phyloP scores from a whole-genome alignment of 1,140 invertebrate species.

The Pseudomyrmex cubaensis region DNA sequence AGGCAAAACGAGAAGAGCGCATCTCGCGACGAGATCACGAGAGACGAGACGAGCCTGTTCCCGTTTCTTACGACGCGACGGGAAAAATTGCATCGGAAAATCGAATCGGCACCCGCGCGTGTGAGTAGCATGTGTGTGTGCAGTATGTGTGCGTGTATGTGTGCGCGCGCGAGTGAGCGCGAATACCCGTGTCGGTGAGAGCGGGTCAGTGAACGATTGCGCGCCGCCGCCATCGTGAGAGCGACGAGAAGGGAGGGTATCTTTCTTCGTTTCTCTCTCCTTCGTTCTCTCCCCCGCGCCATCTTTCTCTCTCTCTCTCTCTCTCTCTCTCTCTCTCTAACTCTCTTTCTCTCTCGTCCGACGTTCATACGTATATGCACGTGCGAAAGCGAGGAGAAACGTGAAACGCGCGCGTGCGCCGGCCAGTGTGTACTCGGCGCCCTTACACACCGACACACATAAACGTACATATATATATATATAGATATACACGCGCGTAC shows the following conservation, averaged over 20 bases:
- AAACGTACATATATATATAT: not conserved
- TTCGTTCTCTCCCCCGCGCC: not conserved
- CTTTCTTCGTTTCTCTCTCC: slow-evolving; percentile 2
- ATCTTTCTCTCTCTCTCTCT: not conserved
- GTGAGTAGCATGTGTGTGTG: not conserved
- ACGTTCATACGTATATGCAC: slow-evolving; percentile 61
- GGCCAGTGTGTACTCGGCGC: slow-evolving; percentile 45
- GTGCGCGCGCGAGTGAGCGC: not conserved
- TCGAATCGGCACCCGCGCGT: slow-evolving; percentile 50
- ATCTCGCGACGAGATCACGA: not conserved
- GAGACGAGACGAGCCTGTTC: slow-evolving; percentile 17
- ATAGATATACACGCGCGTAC: not conserved
- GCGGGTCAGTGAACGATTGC: slow-evolving; percentile 73
- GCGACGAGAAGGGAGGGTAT: slow-evolving; percentile 52
- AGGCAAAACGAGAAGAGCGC: not conserved
- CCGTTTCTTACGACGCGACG: slow-evolving; percentile 35
- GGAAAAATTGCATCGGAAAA: slow-evolving; percentile 63
- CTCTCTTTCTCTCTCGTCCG: not conserved
- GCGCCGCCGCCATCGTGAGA: slow-evolving; percentile 47
- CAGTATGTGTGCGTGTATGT: not conserved
- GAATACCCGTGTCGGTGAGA: slow-evolving; percentile 55
- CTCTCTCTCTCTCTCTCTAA: not conserved
- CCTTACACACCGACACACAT: not conserved
- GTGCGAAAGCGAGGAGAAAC: slow-evolving; percentile 67
- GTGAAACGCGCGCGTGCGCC: slow-evolving; percentile 71